Evolutionary conservation across 2,113 vertebrate genomes (phyloP), one percentile per base, ranked within the genome.

Genomic region (Sorex fumeus): DNA sequence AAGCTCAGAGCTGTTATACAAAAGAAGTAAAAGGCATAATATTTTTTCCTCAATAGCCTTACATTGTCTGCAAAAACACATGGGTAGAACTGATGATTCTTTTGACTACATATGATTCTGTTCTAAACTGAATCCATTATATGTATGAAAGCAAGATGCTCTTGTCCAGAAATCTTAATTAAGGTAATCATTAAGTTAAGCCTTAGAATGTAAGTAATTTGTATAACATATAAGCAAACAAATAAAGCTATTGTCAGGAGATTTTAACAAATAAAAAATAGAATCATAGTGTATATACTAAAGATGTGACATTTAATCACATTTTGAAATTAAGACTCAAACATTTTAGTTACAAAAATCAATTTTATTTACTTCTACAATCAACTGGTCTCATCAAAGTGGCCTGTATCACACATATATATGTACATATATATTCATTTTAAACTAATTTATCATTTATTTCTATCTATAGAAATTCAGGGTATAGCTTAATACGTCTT

Each of bases 21-120:
- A 81, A 96, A 93, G 79, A 93, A 95, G 69, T 62, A 91, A 95
- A 94, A 95, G 78, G 57, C 21, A 57, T 91, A 88, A 94, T 95
- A 95, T 94, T 96, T 96, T 70, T 95, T 93, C 66, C 40, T 92
- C 88, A 93, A 94, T 93, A 91, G 91, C 80, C 16, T 94, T 95
- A 84, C 10, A 16, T 84, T 96, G 64, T 94, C 91, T 94, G 50
- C 72, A 92, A 91, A 60, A 94, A 87, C 74, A 93, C 77, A 78
- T 0, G 0, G n/a, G 45, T 62, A 92, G 72, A 92, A 57, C 47
- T 91, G 45, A 93, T 95, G 91, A 93, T 89, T 92, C 78, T 75
- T 94, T 96, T 89, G 70, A 84, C 76, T 64, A 30, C 12, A 4
- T 62, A 27, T 28, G 72, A 69, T 72, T 91, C 85, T 76, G 86